Base-by-base conservation (phyloP, 64 coral and sea anemone species). In the Montipora foliosa region DNA sequence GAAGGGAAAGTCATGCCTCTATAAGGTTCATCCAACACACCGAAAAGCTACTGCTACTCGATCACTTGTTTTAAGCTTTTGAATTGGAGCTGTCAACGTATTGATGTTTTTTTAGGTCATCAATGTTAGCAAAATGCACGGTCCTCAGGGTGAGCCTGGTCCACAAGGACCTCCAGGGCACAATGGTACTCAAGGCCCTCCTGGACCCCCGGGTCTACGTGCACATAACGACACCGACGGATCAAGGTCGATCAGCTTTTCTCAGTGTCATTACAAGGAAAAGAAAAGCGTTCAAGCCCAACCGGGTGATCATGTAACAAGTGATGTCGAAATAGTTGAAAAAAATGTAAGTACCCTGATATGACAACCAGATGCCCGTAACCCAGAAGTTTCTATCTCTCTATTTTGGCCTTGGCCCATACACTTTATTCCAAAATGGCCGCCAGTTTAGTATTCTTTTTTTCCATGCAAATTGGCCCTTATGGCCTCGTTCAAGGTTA, bases 101-200 rank as follows among this genome's bases (percentile, higher is more conserved):
- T 37, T 37, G 37, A 37, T 37, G 37, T 78, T 17, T 49, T 49
- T 15, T 17, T 19, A 78, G 76, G 46, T 78, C 9, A 49, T 50
- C 5, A 49, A 78, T 13, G 17, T 78, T 19, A 49, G 47, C 6
- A 19, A 51, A 16, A 16, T 5, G 44, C 76, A 78, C 49, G 76
- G 76, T 51, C 76, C 74, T 46, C 7, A 13, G 6, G 77, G 77
- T 47, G 13, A 46, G 0, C 0, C 77, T 5, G 79, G 79, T 25
- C 79, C 81, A 17, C 4, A 10, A 0, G 81, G 81, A 19, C 37
- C 59, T 47, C 59, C 81, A 8, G 81, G 81, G 8, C 69, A 84
- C 44, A 84, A 84, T 68, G 81, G 81, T 47, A 84, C 81, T 0
- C 81, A 67, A 25, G 81, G 81, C 11, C 60, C 10, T 44, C 16